These are phyloP conservation scores for Ancistrus triradiatus DNA, from an alignment of 2,113 vertebrate genomes.

Conservation along the genomic window DNA sequence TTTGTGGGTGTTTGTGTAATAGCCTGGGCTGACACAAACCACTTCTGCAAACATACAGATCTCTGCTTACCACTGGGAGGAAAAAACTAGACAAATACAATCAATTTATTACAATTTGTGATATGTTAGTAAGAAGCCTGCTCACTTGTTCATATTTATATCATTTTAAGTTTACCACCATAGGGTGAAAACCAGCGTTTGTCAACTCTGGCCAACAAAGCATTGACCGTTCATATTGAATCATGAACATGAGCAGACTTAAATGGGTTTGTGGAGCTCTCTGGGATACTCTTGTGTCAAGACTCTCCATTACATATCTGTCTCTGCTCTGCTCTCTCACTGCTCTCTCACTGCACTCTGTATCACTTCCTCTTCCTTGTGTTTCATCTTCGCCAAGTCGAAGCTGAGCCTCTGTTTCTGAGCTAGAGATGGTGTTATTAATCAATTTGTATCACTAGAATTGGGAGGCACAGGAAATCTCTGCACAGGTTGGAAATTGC, in stretches of 20 bases:
- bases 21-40: not conserved
- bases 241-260: not conserved
- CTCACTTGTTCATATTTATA: too few relatives aligned
- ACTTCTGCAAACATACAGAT: not conserved
- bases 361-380: constrained; percentile 15
- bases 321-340: too few relatives aligned
- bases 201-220: too few relatives aligned
- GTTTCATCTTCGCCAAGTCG: not conserved
- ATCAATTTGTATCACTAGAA: too few relatives aligned
- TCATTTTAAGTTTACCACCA: too few relatives aligned
- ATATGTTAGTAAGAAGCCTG: too few relatives aligned
- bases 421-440: not conserved
- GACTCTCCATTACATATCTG: not conserved
- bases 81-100: too few relatives aligned
- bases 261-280: not conserved
- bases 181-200: too few relatives aligned
- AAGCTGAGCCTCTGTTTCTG: not conserved
- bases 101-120: too few relatives aligned
- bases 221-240: too few relatives aligned
- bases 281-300: constrained; percentile 2
- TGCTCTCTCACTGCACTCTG: not conserved
- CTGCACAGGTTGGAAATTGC: not conserved
- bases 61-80: too few relatives aligned
- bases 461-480: too few relatives aligned
- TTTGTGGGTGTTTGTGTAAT: not conserved